phyloP scores from a whole-genome alignment of 1,140 invertebrate genomes.

The Macrobrachium rosenbergii region DNA sequence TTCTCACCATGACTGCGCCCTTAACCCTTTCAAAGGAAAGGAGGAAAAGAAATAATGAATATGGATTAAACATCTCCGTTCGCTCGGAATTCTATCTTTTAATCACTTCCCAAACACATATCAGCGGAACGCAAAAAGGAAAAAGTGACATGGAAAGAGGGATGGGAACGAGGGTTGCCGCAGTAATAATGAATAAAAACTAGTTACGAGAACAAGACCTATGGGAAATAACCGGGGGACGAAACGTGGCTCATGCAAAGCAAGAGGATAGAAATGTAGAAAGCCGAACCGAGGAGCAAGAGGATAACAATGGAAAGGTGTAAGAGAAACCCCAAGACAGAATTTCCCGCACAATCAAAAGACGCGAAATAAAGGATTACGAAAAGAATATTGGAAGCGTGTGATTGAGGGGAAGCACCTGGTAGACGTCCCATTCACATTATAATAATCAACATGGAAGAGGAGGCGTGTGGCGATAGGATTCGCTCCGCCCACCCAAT shows the following conservation, averaged over 20 bases:
- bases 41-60: too few relatives aligned
- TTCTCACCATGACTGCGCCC: too few relatives aligned
- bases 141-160: neutral
- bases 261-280: neutral
- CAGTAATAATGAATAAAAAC: neutral
- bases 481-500: neutral
- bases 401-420: neutral
- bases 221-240: neutral
- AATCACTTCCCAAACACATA: too few relatives aligned
- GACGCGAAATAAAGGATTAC: neutral
- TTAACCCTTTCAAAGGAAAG: too few relatives aligned
- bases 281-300: neutral
- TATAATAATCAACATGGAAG: neutral
- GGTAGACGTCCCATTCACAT: neutral
- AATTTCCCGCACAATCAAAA: too few relatives aligned
- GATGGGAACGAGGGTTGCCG: neutral
- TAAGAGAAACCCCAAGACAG: neutral
- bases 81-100: too few relatives aligned
- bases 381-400: neutral
- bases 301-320: neutral
- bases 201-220: neutral
- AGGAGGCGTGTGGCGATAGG: conserved; percentile 1
- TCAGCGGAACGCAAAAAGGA: too few relatives aligned
- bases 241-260: neutral
- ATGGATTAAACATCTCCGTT: too few relatives aligned